Base-by-base conservation (phyloP, 2,113 vertebrate species). In the Cyanoramphus novaezelandiae region DNA sequence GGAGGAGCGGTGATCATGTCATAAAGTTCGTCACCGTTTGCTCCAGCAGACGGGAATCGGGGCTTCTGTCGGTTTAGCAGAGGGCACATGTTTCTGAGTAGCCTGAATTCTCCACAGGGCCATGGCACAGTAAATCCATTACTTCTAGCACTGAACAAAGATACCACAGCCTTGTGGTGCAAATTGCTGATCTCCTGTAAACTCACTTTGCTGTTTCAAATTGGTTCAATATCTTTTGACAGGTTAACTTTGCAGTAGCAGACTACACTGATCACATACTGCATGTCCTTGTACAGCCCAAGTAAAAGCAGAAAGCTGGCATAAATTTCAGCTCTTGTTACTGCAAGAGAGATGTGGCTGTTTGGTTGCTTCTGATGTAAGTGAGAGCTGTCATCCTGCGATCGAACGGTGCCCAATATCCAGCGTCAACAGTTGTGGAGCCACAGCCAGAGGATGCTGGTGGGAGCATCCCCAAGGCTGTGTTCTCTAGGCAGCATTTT, bases 121-220 rank as follows among this genome's bases (percentile, higher is more conserved):
- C 75, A 79, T 57, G 67, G 71, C 57, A 9, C 46, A 92, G 81
- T 85, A 91, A 93, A 94, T 94, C 75, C 85, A 92, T 82, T 93
- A 87, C 70, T 82, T 94, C 20, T 50, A 79, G 35, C 31, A 35
- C 67, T 90, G 75, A 93, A 94, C 71, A 94, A 82, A 88, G 95
- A 57, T 33, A 88, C 64, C 68, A 93, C 71, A 77, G 59, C 44
- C 71, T 59, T 50, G 72, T 21, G 9, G 64, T 44, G 71, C 33
- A 82, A 90, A 83, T 16, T 43, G 43, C 43, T 43, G 43, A 43
- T 43, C 43, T 15, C 43, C 43, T 43, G 15, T 43, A 43, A 43
- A 43, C 43, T 43, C 14, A 43, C 43, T 43, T 65, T 67, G 67
- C 49, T 95, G 67, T 80, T 93, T 94, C 71, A 63, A 69, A 95